phyloP scores from a whole-genome alignment of 2,797 vertebrate genomes.

The Staurois parvus region DNA sequence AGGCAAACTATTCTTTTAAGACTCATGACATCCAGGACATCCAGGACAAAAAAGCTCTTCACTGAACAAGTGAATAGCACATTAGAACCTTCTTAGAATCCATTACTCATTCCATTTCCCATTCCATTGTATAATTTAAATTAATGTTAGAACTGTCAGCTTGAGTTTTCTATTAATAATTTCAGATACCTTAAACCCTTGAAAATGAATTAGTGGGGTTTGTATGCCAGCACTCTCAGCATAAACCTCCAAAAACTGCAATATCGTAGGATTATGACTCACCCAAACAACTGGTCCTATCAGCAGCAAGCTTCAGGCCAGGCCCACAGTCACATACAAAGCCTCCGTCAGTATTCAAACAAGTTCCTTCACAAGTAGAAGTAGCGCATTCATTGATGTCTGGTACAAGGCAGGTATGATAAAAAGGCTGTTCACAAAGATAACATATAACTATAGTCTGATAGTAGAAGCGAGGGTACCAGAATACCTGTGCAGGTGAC shows the following conservation, averaged over 20 bases:
- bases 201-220: too few species aligned
- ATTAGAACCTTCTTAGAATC: too few species aligned
- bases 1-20: too few species aligned
- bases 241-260: not conserved
- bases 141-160: too few species aligned
- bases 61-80: too few species aligned
- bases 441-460: too few species aligned
- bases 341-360: slow-evolving; percentile 78
- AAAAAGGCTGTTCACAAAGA: not conserved
- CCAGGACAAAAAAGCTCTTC: too few species aligned
- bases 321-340: slow-evolving; percentile 77
- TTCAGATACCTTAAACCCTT: too few species aligned
- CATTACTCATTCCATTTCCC: too few species aligned
- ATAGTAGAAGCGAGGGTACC: not conserved
- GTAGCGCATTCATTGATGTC: slow-evolving; percentile 77
- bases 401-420: not conserved
- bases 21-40: too few species aligned
- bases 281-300: slow-evolving; percentile 78
- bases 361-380: slow-evolving; percentile 74
- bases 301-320: slow-evolving; percentile 73
- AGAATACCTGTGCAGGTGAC: slow-evolving; percentile 76
- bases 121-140: too few species aligned
- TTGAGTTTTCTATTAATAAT: too few species aligned
- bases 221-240: not conserved
- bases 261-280: slow-evolving; percentile 44